phyloP scores from a whole-genome alignment of 2,113 vertebrate genomes.

The Hepsetus odoe region DNA sequence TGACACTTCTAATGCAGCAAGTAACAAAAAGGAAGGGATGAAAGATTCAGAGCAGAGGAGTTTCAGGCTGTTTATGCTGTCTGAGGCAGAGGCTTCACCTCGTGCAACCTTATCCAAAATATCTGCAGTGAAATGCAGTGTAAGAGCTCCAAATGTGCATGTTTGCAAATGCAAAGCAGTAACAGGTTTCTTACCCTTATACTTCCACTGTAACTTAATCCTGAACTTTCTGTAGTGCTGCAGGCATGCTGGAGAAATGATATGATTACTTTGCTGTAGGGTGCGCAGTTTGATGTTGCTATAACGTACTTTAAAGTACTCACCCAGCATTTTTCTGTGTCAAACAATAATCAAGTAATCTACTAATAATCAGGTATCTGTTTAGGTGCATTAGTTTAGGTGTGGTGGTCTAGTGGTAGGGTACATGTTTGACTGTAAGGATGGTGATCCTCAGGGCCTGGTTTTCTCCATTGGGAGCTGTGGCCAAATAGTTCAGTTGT shows the following conservation, averaged over 20 bases:
- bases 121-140: constrained; percentile 1
- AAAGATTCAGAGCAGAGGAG: neutral
- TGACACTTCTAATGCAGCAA: neutral
- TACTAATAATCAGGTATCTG: too few species aligned
- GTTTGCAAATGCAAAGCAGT: neutral
- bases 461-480: too few species aligned
- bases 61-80: too few species aligned
- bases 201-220: neutral
- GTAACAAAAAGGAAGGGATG: neutral
- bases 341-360: too few species aligned
- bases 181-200: neutral
- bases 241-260: neutral
- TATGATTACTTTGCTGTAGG: neutral
- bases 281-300: too few species aligned
- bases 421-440: too few species aligned
- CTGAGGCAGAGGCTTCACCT: neutral
- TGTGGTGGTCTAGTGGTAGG: too few species aligned
- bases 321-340: too few species aligned
- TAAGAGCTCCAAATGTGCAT: neutral
- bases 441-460: too few species aligned
- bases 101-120: neutral
- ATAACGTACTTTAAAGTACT: too few species aligned
- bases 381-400: too few species aligned
- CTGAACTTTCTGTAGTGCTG: neutral
- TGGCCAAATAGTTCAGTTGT: too few species aligned